Evolutionary conservation across 2,113 vertebrate genomes (phyloP).

Genomic region (Eulacestoma nigropectus): DNA sequence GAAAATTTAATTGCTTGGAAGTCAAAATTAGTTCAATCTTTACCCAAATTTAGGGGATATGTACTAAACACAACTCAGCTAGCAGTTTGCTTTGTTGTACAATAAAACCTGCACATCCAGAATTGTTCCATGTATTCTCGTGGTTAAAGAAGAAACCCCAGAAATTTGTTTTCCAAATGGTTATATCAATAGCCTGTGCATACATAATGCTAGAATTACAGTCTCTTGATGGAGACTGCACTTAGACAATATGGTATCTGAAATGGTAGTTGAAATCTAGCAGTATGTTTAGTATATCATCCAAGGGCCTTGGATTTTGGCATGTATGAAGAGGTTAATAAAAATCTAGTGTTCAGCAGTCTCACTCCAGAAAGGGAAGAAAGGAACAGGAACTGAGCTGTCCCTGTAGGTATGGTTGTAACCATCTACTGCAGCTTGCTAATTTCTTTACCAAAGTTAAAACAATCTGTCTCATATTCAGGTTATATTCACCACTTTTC

Average conservation of each 20-base stretch:
- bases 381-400: neutral
- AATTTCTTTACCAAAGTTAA: neutral
- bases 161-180: neutral
- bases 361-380: neutral
- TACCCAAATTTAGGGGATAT: neutral
- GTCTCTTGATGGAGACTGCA: neutral
- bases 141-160: neutral
- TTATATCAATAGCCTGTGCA: neutral
- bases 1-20: neutral
- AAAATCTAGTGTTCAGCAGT: neutral
- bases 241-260: neutral
- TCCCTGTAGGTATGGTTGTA: neutral
- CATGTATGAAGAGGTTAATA: neutral
- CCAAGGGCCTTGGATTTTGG: neutral
- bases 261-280: neutral
- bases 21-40: neutral
- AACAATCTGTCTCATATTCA: neutral
- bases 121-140: neutral
- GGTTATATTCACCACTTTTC: neutral
- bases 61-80: neutral
- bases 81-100: neutral
- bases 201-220: neutral
- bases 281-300: neutral
- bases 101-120: neutral
- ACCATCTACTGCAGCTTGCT: neutral